These are phyloP conservation scores for Diogma glabrata DNA, from an alignment of 2,888 invertebrate genomes.

Conservation along the genomic window DNA sequence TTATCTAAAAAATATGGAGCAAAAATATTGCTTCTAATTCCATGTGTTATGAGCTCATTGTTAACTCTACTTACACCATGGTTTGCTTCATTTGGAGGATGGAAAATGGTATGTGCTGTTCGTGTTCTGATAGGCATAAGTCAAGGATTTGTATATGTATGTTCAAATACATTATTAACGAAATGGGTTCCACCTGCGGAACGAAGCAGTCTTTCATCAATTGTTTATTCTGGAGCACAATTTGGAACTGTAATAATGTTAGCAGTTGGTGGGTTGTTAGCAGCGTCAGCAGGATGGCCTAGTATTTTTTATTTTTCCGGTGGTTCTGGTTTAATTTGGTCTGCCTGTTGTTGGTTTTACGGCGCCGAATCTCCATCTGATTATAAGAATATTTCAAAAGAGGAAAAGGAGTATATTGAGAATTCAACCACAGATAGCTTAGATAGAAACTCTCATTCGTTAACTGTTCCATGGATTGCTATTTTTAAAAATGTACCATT, in stretches of 20 bases:
- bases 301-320: slow-evolving; percentile 61
- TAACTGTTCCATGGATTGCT: slow-evolving; percentile 48
- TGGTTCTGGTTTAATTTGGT: slow-evolving; percentile 45
- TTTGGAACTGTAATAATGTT: slow-evolving; percentile 63
- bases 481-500: slow-evolving; percentile 56
- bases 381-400: slow-evolving; percentile 42
- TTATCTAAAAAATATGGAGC: slow-evolving; percentile 58
- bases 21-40: slow-evolving; percentile 42
- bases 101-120: slow-evolving; percentile 41
- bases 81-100: slow-evolving; percentile 48
- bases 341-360: slow-evolving; percentile 46
- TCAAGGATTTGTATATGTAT: slow-evolving; percentile 51
- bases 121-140: slow-evolving; percentile 51
- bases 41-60: slow-evolving; percentile 45
- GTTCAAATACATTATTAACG: slow-evolving; percentile 47
- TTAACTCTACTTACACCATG: slow-evolving; percentile 51
- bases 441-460: slow-evolving; percentile 20
- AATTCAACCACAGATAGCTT: slow-evolving; percentile 39
- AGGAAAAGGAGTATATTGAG: slow-evolving; percentile 52
- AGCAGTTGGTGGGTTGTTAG: slow-evolving; percentile 52
- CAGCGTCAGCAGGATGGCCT: slow-evolving; percentile 57
- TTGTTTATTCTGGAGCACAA: slow-evolving; percentile 57
- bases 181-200: slow-evolving; percentile 55
- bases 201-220: slow-evolving; percentile 50
- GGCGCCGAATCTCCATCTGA: slow-evolving; percentile 50